Percentiles rank a stretch among this genome's conserved stretches.
Conservation (phyloP, 23 tunicate genomes). For the Phallusia fumigata region DNA sequence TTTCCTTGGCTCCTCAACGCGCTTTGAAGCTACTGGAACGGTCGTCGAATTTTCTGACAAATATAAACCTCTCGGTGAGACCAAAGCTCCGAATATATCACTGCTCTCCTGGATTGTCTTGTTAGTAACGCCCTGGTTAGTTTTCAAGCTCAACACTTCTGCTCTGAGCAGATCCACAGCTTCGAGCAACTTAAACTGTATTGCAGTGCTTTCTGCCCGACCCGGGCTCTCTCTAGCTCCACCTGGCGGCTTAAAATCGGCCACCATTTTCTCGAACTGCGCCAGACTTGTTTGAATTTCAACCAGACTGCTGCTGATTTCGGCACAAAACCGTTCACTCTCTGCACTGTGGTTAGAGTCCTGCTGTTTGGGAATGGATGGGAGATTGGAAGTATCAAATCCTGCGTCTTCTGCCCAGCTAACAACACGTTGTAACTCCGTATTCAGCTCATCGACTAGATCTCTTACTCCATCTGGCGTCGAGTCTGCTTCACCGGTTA, state of each 20-base stretch:
- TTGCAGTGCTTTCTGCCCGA: not conserved
- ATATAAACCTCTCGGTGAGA: too few relatives aligned
- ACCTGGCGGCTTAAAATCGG: not conserved
- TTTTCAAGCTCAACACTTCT: not conserved
- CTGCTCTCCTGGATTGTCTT: too few relatives aligned
- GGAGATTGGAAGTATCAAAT: not conserved
- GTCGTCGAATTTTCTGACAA: too few relatives aligned
- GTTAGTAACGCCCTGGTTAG: too few relatives aligned
- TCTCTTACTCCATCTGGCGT: not conserved
- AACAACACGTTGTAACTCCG: not conserved
- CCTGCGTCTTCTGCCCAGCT: conserved; percentile 5
- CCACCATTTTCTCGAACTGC: not conserved
- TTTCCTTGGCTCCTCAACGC: too few relatives aligned
- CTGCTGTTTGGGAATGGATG: not conserved
- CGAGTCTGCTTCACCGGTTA: not conserved
- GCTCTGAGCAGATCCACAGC: not conserved
- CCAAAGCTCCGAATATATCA: too few relatives aligned
- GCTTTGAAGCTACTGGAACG: too few relatives aligned
- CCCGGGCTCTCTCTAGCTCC: not conserved
- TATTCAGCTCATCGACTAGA: not conserved
- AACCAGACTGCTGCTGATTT: not conserved
- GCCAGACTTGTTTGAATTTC: not conserved
- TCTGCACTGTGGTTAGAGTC: too few relatives aligned
- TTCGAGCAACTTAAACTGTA: not conserved
- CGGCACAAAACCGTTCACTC: not conserved